phyloP scores from a whole-genome alignment of 2,797 vertebrate species.

The Acanthis flammea region DNA sequence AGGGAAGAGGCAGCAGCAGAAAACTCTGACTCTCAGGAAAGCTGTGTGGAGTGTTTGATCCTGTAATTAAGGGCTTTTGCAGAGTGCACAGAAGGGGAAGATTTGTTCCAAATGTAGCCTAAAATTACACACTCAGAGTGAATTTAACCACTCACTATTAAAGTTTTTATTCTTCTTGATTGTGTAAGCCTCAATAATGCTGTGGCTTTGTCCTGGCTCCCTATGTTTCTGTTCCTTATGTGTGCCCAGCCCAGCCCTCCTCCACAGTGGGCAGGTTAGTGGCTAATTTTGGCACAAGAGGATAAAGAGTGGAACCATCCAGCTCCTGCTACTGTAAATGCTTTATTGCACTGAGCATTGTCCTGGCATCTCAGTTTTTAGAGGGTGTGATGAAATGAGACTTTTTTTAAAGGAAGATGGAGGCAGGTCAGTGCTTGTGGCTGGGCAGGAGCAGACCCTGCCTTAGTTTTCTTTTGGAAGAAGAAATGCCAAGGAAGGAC shows the following conservation, averaged over 20 bases:
- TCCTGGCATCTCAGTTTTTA: neutral
- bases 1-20: neutral
- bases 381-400: neutral
- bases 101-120: neutral
- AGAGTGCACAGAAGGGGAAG: neutral
- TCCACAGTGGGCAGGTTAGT: neutral
- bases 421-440: neutral
- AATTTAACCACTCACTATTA: neutral
- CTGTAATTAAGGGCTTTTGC: neutral
- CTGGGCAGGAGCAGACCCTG: neutral
- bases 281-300: neutral
- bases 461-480: neutral
- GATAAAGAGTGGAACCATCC: neutral
- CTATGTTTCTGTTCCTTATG: neutral
- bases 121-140: neutral
- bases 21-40: fast-evolving
- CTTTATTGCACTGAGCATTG: neutral
- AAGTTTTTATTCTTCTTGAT: neutral
- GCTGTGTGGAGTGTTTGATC: neutral
- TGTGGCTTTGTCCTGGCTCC: neutral
- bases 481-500: neutral
- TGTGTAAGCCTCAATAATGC: neutral
- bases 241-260: neutral
- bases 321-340: neutral
- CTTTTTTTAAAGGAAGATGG: neutral